Evolutionary conservation across 2,888 invertebrate genomes (phyloP).

Genomic region (Parnassius mnemosyne): DNA sequence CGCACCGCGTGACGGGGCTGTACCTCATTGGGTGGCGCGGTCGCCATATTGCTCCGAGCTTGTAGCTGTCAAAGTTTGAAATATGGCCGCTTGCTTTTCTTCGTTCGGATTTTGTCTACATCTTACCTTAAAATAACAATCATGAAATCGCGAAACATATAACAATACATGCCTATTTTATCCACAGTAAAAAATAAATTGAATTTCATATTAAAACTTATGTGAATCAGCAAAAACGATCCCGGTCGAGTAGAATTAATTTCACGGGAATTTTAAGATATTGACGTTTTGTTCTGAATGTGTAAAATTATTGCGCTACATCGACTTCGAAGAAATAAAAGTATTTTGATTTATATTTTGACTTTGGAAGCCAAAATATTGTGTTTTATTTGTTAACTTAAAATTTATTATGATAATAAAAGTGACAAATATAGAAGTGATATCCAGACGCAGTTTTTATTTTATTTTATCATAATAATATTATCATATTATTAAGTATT

Average conservation of each 20-base stretch:
- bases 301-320: slow-evolving; percentile 63
- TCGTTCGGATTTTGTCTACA: slow-evolving; percentile 58
- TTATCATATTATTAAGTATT: too few relatives aligned
- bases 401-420: slow-evolving; percentile 68
- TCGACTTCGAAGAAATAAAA: slow-evolving; percentile 51
- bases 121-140: slow-evolving; percentile 70
- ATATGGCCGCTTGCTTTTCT: slow-evolving; percentile 70
- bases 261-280: slow-evolving; percentile 58
- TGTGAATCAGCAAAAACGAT: slow-evolving; percentile 30
- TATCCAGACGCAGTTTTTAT: slow-evolving; percentile 25
- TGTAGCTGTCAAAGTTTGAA: slow-evolving; percentile 80
- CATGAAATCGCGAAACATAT: slow-evolving; percentile 47
- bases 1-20: slow-evolving; percentile 71
- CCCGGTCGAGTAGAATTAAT: slow-evolving; percentile 37
- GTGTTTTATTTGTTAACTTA: slow-evolving; percentile 53
- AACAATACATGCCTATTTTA: slow-evolving; percentile 25
- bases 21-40: slow-evolving; percentile 77
- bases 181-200: slow-evolving; percentile 15
- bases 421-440: slow-evolving; percentile 46
- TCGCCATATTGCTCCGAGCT: slow-evolving; percentile 78
- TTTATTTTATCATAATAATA: too few relatives aligned
- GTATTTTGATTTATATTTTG: slow-evolving; percentile 68
- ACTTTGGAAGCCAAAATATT: slow-evolving; percentile 70
- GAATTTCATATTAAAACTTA: slow-evolving; percentile 32
- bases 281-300: slow-evolving; percentile 62